phyloP scores from a whole-genome alignment of 2,797 vertebrate genomes.

The Cygnus olor region DNA sequence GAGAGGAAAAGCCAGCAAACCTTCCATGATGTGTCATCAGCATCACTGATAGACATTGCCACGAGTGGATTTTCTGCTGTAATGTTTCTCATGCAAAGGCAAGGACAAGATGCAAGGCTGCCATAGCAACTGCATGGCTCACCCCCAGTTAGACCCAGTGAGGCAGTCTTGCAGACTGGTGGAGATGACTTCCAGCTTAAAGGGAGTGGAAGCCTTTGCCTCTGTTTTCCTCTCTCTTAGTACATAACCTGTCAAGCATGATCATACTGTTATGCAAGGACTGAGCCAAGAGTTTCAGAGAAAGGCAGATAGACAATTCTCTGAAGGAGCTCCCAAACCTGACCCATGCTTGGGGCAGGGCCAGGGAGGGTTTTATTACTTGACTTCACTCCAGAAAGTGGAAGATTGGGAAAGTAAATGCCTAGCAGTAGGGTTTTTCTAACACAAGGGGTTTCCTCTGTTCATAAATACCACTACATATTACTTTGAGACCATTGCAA shows the following conservation, averaged over 20 bases:
- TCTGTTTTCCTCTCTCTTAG: not conserved
- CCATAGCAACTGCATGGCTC: not conserved
- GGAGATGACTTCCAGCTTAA: not conserved
- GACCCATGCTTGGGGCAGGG: not conserved
- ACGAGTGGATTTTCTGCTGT: not conserved
- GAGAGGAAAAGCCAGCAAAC: not conserved
- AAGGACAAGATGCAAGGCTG: not conserved
- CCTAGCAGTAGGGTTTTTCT: not conserved
- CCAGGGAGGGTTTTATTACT: rapidly evolving
- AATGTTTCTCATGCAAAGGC: not conserved
- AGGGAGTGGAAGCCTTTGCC: not conserved
- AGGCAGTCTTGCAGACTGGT: not conserved
- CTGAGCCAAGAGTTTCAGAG: not conserved
- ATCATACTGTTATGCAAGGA: not conserved
- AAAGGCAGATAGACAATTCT: not conserved
- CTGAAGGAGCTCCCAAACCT: not conserved
- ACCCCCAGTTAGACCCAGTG: not conserved
- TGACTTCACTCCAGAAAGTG: not conserved
- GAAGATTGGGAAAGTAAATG: not conserved
- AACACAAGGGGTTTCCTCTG: not conserved
- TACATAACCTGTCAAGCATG: not conserved
- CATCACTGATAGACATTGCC: not conserved
- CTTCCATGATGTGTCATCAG: not conserved
- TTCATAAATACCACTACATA: not conserved
- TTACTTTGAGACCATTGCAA: not conserved